Percentiles rank a stretch among this genome's conserved stretches.
Conservation (phyloP, 2,888 invertebrate genomes). For the Odontomyia ornata region DNA sequence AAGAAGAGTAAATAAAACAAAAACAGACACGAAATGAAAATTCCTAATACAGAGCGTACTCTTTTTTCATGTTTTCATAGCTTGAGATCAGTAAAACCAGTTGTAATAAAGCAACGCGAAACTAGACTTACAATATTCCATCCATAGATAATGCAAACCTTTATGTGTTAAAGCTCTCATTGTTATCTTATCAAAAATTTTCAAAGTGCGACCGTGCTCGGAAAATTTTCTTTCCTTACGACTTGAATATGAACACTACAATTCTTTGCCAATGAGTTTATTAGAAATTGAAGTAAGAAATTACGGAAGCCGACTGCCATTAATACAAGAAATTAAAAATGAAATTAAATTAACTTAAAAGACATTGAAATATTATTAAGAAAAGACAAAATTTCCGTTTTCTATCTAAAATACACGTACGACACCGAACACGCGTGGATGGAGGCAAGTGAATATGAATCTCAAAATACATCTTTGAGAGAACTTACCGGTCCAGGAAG, state of each 20-base stretch:
- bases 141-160: not conserved
- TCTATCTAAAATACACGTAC: constrained; percentile 45
- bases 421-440: constrained; percentile 11
- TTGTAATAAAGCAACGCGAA: not conserved
- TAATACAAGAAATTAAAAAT: constrained; percentile 50
- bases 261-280: constrained; percentile 46
- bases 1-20: not conserved
- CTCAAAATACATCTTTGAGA: too few species aligned
- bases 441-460: too few species aligned
- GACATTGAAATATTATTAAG: constrained; percentile 50
- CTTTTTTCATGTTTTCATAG: too few species aligned
- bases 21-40: not conserved
- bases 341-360: constrained; percentile 50
- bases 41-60: too few species aligned
- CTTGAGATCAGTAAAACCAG: too few species aligned
- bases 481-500: not conserved
- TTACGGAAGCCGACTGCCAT: constrained; percentile 57
- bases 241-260: constrained; percentile 39
- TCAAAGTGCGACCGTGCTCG: too few species aligned
- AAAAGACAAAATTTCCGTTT: constrained; percentile 39
- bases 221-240: too few species aligned
- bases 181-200: too few species aligned
- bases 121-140: not conserved
- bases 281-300: constrained; percentile 46
- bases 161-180: too few species aligned